Evolutionary conservation across 2,797 vertebrate species (phyloP), one percentile per base, ranked within the genome.

Genomic region (Pseudochirops cupreus): DNA sequence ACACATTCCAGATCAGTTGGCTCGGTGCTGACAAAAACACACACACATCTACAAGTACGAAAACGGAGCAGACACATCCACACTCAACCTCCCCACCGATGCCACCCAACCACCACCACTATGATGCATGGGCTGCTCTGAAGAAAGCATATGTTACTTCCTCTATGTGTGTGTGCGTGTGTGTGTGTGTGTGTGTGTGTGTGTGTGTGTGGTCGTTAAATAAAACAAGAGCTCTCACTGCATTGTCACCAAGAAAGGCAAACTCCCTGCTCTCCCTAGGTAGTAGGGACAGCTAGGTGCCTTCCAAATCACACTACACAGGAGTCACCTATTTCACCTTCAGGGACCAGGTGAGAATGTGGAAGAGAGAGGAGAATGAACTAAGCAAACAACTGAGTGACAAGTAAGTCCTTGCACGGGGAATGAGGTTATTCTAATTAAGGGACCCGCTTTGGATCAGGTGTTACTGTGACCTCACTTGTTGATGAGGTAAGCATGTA

Each of bases 1-100:
- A 97, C 92, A 57, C 11, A 94, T 91, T 94, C 94, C 11, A 33
- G 1, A 0, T 56, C 56, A 54, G 93, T 46, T 95, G 87, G 97
- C 96, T 97, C 93, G 3, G 56, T n/a, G 94, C 93, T 91, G 95
- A 91, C 52, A 31, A 59, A 58, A 55, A 46, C 46, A 58, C n/a
- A 31, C 91, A 39, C 93, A 58, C 54, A 39, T 82, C 56, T 33
- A 93, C 91, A 91, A n/a, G 33, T 9, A 91, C 90, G 33, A 6
- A 92, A 55, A 91, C 29, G 10, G 3, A 21, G 87, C 59, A 90
- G 0, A 14, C 18, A 50, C 54, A 50, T 0, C 24, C 89, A 31
- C 55, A 26, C 0, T 0, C 59, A 93, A 57, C 87, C 54, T 57
- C 53, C 13, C 28, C 91, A 87, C 90, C 7, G 6, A 62, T 24